These are phyloP conservation scores for Pseudeuparius sepicola DNA, from an alignment of 2,888 invertebrate species.

Conservation along the genomic window DNA sequence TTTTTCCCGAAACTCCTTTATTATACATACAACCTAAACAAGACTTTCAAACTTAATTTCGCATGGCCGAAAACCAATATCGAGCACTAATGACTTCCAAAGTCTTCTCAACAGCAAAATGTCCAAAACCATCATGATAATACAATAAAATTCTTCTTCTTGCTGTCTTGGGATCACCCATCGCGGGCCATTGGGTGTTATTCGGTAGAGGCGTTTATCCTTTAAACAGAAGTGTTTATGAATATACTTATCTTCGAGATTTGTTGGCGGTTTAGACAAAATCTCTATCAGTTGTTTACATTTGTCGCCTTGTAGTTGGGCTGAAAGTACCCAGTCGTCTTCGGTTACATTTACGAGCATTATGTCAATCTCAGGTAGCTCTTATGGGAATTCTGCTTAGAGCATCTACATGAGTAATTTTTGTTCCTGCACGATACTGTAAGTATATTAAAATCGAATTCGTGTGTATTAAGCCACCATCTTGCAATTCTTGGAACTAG, in stretches of 20 bases:
- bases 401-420: conserved; percentile 5
- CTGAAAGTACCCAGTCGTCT: conserved; percentile 22
- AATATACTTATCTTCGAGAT: conserved; percentile 13
- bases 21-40: conserved; percentile 30
- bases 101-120: conserved; percentile 25
- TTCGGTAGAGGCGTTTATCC: conserved; percentile 18
- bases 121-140: conserved; percentile 30
- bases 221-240: conserved; percentile 20
- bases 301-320: conserved; percentile 19
- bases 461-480: too few relatives aligned
- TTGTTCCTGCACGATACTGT: too few relatives aligned
- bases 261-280: conserved; percentile 12
- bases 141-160: too few relatives aligned
- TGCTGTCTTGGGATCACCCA: conserved; percentile 19
- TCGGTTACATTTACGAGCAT: conserved; percentile 14
- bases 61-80: conserved; percentile 26
- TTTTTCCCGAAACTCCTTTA: conserved; percentile 26
- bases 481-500: too few relatives aligned
- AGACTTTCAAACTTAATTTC: conserved; percentile 20
- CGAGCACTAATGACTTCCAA: conserved; percentile 22
- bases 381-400: too few relatives aligned
- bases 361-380: too few relatives aligned
- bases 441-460: too few relatives aligned
- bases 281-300: conserved; percentile 17
- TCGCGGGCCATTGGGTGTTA: conserved; percentile 14